phyloP scores from a whole-genome alignment of 2,113 vertebrate genomes.

The Phyllopteryx taeniolatus region DNA sequence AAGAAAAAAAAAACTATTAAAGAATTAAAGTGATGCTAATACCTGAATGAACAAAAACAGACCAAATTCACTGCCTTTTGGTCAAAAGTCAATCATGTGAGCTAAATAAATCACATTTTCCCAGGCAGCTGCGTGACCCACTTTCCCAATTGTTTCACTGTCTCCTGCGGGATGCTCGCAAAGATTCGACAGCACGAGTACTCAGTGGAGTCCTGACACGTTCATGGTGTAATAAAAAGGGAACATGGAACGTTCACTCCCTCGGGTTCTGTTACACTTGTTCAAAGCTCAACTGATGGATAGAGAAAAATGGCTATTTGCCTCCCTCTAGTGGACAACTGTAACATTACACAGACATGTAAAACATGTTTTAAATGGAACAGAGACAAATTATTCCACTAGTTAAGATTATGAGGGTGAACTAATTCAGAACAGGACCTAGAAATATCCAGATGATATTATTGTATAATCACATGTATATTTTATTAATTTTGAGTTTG shows the following conservation, averaged over 20 bases:
- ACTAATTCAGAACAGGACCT: too few relatives aligned
- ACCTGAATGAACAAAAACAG: not conserved
- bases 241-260: conserved; percentile 28
- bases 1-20: not conserved
- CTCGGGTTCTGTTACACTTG: conserved; percentile 57
- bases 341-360: not conserved
- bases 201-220: conserved; percentile 34
- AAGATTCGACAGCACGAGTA: conserved; percentile 36
- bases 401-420: too few relatives aligned
- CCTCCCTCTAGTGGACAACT: conserved; percentile 43
- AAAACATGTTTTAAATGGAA: not conserved
- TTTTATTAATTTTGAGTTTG: too few relatives aligned
- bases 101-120: conserved; percentile 42
- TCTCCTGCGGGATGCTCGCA: conserved; percentile 50
- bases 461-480: too few relatives aligned
- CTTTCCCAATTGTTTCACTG: conserved; percentile 61
- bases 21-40: not conserved
- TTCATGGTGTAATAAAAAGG: conserved; percentile 24
- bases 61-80: not conserved
- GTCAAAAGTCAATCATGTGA: conserved; percentile 53
- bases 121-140: conserved; percentile 57
- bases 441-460: too few relatives aligned
- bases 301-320: conserved; percentile 5
- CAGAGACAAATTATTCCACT: not conserved
- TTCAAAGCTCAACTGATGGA: conserved; percentile 16